Base-by-base conservation (phyloP, 2,888 invertebrate genomes). In the Drosophila gaucha region DNA sequence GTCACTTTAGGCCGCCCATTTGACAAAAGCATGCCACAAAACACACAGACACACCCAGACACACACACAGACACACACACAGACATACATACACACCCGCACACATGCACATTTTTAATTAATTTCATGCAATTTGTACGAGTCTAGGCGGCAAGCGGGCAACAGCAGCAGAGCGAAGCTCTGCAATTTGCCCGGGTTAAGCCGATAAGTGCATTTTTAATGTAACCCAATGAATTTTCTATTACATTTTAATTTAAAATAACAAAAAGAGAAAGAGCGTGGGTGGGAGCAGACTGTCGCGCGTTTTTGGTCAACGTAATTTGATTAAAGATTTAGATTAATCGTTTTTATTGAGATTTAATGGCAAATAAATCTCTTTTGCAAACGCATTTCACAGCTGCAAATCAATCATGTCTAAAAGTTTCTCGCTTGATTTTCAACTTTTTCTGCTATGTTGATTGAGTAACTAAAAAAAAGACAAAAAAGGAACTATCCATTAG, bases 191-290 rank as follows among this genome's bases (percentile, higher is more conserved):
- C 79, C 56, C 52, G 71, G 75, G 83, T 85, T 84, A 84, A 84
- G 82, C 87, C 86, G 87, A 82, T 84, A 84, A 87, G 83, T 84
- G 87, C 83, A 87, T 85, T 84, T 84, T 84, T 84, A 86, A 87
- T 84, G 82, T 76, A 68, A 75, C 66, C 82, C 85, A 82, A 80
- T 87, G 85, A 87, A 84, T 87, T 84, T 83, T 84, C 83, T 85
- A 86, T 84, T 84, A 87, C 85, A 82, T 80, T 85, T 86, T 86
- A 84, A 84, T 84, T 84, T 84, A 86, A 84, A 85, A 84, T 71
- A 76, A 78, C 70, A 84, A 77, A 80, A 74, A 63, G 35, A 54
- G 10, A 49, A 12, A 38, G 22, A 6, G 8, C 4, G 9, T 18
- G n/a, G 18, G 30, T 3, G 10, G 12, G 28, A 6, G 26, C 38